Conservation (phyloP, 2,113 vertebrate species). For the Ascaphus truei region DNA sequence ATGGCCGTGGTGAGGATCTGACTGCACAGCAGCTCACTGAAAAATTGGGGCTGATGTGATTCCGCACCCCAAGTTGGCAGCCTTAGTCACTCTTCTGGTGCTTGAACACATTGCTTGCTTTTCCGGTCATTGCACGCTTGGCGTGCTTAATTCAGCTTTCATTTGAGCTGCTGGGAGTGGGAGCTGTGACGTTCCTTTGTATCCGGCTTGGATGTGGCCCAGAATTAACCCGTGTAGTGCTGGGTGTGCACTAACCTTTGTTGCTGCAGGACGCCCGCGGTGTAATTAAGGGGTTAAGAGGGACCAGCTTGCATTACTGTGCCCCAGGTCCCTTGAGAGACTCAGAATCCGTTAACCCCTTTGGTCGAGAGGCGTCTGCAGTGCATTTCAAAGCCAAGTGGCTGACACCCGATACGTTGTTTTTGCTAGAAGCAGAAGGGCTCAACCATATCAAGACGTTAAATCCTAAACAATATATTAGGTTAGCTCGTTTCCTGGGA, state of each 20-base stretch:
- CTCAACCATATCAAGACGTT: neutral
- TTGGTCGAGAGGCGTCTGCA: neutral
- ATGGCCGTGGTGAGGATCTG: neutral
- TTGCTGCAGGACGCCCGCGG: neutral
- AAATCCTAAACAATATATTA: neutral
- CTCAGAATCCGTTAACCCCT: slow-evolving; percentile 2
- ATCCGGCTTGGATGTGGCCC: slow-evolving; percentile 32
- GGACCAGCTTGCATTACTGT: neutral
- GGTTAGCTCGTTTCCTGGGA: neutral
- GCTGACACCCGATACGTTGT: neutral
- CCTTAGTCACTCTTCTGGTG: slow-evolving; percentile 5
- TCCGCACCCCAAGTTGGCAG: neutral
- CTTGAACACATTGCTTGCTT: slow-evolving; percentile 33
- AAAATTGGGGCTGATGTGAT: neutral
- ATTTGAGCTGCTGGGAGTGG: slow-evolving; percentile 34
- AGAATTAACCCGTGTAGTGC: slow-evolving; percentile 21
- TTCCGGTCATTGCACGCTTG: slow-evolving; percentile 35
- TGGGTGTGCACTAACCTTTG: neutral
- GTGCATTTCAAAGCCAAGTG: neutral
- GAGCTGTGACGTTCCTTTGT: slow-evolving; percentile 34
- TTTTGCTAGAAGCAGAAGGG: neutral
- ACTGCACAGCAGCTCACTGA: neutral
- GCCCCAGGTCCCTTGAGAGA: neutral
- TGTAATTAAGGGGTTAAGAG: neutral
- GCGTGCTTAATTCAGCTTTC: slow-evolving; percentile 33